Conservation (phyloP, 2,113 vertebrate genomes). For the Myrmophylax atrothorax region DNA sequence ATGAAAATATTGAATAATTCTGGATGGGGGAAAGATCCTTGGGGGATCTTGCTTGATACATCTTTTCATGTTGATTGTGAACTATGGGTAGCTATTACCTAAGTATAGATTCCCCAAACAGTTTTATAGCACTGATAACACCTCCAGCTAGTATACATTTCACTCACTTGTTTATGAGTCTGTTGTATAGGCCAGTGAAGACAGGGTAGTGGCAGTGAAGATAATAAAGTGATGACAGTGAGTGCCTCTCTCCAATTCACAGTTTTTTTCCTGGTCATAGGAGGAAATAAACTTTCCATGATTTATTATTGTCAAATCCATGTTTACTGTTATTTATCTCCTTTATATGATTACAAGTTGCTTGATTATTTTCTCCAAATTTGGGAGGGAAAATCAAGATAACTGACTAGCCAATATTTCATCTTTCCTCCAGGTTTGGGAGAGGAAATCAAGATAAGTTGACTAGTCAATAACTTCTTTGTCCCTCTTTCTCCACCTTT, state of each 20-base stretch:
- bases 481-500: background rate
- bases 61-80: background rate
- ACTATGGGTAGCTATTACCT: background rate
- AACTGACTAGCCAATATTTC: background rate
- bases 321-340: background rate
- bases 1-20: slow-evolving; percentile 36
- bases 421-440: background rate
- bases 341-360: background rate
- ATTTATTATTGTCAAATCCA: background rate
- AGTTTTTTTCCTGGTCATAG: background rate
- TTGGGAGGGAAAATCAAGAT: background rate
- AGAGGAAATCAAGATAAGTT: background rate
- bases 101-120: background rate
- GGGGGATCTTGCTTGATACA: background rate
- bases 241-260: background rate
- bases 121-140: background rate
- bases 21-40: background rate
- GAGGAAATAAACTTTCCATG: background rate
- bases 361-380: background rate
- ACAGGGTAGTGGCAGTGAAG: background rate
- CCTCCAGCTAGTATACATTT: background rate
- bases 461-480: background rate
- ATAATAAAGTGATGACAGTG: background rate
- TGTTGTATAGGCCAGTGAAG: background rate
- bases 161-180: background rate